phyloP scores from a whole-genome alignment of 2,888 invertebrate species.

The Anaspis maculata region DNA sequence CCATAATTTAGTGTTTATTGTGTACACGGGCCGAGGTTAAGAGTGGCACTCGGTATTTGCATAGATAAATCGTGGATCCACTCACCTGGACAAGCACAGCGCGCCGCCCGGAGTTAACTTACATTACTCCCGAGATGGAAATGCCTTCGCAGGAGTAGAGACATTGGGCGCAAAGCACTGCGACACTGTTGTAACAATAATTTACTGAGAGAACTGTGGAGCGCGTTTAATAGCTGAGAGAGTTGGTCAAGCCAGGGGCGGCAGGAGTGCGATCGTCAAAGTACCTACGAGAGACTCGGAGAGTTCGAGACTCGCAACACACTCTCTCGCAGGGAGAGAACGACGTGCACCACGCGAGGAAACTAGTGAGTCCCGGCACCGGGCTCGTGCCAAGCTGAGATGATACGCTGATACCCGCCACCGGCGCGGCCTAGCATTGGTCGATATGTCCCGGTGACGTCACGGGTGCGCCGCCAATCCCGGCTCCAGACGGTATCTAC shows the following conservation, averaged over 20 bases:
- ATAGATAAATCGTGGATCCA: conserved; percentile 10
- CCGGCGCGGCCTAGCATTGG: conserved; percentile 42
- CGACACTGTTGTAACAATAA: conserved; percentile 8
- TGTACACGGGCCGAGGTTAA: conserved; percentile 12
- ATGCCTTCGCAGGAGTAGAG: too few relatives aligned
- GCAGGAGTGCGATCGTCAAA: too few relatives aligned
- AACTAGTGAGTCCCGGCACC: conserved; percentile 31
- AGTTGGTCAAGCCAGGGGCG: conserved; percentile 9
- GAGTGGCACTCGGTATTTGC: conserved; percentile 6
- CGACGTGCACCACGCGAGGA: conserved; percentile 37
- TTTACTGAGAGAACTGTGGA: too few relatives aligned
- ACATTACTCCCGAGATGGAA: too few relatives aligned
- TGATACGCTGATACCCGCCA: conserved; percentile 40
- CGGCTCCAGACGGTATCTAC: conserved; percentile 35
- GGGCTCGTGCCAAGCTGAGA: conserved; percentile 40
- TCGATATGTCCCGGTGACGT: conserved; percentile 39
- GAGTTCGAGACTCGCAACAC: conserved; percentile 8
- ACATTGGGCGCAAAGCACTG: conserved; percentile 8
- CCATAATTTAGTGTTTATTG: conserved; percentile 14
- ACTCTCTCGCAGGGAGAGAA: conserved; percentile 24
- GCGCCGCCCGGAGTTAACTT: too few relatives aligned
- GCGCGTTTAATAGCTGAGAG: too few relatives aligned
- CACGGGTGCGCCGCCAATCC: conserved; percentile 34
- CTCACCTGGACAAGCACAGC: conserved; percentile 12
- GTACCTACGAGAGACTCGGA: too few relatives aligned